Evolutionary conservation across 2,797 vertebrate species (phyloP).

Genomic region (Luscinia luscinia): DNA sequence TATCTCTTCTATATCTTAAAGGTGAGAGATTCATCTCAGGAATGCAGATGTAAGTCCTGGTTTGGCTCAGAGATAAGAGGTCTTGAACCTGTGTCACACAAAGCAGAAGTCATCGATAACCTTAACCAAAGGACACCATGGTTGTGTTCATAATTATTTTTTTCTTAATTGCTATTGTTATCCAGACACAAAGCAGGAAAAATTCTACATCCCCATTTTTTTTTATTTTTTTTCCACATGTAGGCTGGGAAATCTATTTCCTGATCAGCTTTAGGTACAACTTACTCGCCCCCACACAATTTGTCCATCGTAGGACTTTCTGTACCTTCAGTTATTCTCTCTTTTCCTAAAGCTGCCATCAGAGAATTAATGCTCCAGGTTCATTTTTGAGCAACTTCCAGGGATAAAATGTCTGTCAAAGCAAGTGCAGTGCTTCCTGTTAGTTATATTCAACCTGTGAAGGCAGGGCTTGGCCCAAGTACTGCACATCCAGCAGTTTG

Average conservation of each 20-base stretch:
- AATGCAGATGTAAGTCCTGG: neutral
- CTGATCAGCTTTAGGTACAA: neutral
- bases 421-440: neutral
- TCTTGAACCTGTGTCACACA: neutral
- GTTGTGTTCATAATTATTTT: neutral
- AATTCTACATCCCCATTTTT: neutral
- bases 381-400: neutral
- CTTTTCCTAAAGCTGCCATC: neutral
- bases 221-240: neutral
- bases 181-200: neutral
- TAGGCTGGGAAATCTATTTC: neutral
- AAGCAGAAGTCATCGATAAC: neutral
- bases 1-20: neutral
- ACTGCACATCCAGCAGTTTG: neutral
- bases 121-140: neutral
- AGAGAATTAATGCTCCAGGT: neutral
- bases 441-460: neutral
- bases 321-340: neutral
- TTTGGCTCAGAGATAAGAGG: neutral
- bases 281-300: fast-evolving
- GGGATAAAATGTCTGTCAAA: neutral
- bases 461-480: neutral
- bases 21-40: neutral
- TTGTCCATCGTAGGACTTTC: neutral
- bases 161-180: neutral